These are phyloP conservation scores for Hoplodrina blanda DNA, from an alignment of 2,888 invertebrate species.

Conservation along the genomic window DNA sequence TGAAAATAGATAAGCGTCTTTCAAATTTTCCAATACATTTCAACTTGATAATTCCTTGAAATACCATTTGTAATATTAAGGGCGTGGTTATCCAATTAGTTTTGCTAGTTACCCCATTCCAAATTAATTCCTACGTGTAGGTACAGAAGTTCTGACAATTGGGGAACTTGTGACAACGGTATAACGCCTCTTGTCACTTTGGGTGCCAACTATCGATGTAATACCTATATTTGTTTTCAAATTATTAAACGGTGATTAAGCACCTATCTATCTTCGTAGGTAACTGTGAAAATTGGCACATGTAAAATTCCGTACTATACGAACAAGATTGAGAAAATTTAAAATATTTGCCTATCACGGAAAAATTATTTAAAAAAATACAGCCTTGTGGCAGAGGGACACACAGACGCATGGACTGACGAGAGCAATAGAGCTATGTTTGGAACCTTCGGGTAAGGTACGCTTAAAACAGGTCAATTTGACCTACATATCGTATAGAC, in stretches of 20 bases:
- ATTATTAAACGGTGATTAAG: slow-evolving; percentile 10
- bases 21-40: not conserved
- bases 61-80: slow-evolving; percentile 12
- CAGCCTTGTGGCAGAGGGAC: no score
- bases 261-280: not conserved
- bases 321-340: no score
- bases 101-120: slow-evolving; percentile 28
- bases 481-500: no score
- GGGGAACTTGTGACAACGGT: slow-evolving; percentile 43
- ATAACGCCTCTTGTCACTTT: slow-evolving; percentile 47
- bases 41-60: slow-evolving; percentile 15
- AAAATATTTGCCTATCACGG: no score
- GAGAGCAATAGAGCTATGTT: no score
- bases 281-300: not conserved
- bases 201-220: slow-evolving; percentile 34
- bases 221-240: slow-evolving; percentile 6
- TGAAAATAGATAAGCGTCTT: not conserved
- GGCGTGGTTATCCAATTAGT: slow-evolving; percentile 45
- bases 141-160: slow-evolving; percentile 49
- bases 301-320: no score
- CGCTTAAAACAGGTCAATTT: no score
- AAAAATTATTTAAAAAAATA: no score
- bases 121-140: slow-evolving; percentile 49
- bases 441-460: no score
- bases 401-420: no score